Base-by-base conservation (phyloP, 2,888 invertebrate species). In the Diplolepis rosae region DNA sequence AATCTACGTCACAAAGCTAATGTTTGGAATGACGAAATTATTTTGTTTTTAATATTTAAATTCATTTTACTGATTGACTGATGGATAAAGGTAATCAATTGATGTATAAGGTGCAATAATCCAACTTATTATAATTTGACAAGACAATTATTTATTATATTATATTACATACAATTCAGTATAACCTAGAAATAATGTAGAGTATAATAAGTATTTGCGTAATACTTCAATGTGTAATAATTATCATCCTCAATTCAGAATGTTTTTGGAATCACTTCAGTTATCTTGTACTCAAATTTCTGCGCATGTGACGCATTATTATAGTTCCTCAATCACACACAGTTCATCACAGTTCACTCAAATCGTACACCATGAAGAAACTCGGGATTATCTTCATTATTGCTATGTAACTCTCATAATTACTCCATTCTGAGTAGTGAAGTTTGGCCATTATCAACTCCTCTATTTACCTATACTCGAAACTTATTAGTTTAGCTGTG, bases 201-300 rank as follows among this genome's bases (percentile, higher is more conserved):
- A 35, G 24, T 39, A 3, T 39, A 13, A 61, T 24, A 24, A 61
- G 35, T n/a, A 61, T 61, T 35, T 61, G 35, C 13, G 24, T 61
- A 39, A n/a, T 39, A 24, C 39, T 61, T 39, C n/a, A 61, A 24
- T 61, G 6, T 39, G 35, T 54, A 32, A 32, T 15, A 54, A 32
- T 11, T 9, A 22, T 35, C 56, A 61, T 54, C n/a, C 56, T 13
- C 13, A 61, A n/a, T 4, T 5, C 22, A 61, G 52, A 52, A 52
- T 15, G 35, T 15, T 13, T 42, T 65, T 39, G 7, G 45, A 68
- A 66, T 70, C 56, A 68, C 65, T 70, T 66, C 35, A 35, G 65
- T 51, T 54, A 65, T 45, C 39, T 69, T 54, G 50, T 65, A 71
- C 69, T 71, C 65, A 69, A 54, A 67, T 68, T 68, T 71, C 51